Base-by-base conservation (phyloP, 2,888 invertebrate species). In the Ferdinandea cuprea region DNA sequence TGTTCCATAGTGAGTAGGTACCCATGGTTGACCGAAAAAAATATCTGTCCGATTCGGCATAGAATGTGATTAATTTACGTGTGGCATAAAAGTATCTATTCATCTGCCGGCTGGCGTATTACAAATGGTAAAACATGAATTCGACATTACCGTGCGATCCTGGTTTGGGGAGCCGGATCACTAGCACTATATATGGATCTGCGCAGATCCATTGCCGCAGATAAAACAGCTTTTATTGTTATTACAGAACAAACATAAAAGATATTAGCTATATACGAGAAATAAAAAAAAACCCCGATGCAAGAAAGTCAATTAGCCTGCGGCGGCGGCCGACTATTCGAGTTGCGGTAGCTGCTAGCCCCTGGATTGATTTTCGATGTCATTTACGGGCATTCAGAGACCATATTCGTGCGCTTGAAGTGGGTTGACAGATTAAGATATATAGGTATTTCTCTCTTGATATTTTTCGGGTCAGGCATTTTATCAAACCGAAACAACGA, bases 91-190 rank as follows among this genome's bases (percentile, higher is more conserved):
- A 84, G 73, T 84, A 74, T 79, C 83, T 71, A 79, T 84, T 58
- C 73, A 84, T 84, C 84, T 79, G 65, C 79, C 74, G 73, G 72
- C 77, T 84, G 84, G 85, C 85, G 78, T 81, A 80, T 86, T 78
- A 85, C 86, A 86, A 85, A 86, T 85, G 85, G 80, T 84, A 73
- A 78, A 85, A 86, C 85, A 85, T 81, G 85, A 77, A 74, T 85
- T 86, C 77, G 68, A 86, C 85, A 86, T 86, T 86, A 85, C 76
- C 48, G 66, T 52, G 72, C 52, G 71, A 69, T 61, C 56, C 44
- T 42, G 65, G 46, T 37, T 66, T 42, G 4, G 42, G 17, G 42
- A 25, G 13, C 21, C 13, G 11, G 35, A 35, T 2, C 6, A 3
- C 19, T 30, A 11, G 40, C 25, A n/a, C 15, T 44, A 15, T 59